Conservation (phyloP, 2,888 invertebrate genomes). For the Strigamia crassipes region DNA sequence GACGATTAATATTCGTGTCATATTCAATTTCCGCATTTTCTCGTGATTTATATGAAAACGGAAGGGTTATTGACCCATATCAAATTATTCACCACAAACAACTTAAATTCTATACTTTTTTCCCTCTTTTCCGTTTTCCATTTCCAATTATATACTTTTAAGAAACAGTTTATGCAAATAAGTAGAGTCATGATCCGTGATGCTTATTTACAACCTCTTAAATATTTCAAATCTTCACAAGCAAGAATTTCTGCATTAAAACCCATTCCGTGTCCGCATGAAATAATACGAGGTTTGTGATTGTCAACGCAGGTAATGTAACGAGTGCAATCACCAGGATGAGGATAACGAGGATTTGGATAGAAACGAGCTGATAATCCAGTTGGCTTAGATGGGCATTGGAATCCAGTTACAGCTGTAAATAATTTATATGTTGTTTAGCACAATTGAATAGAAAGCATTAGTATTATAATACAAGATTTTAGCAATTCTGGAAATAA, state of each 20-base stretch:
- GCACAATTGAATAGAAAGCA: background rate
- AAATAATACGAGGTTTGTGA: constrained; percentile 82
- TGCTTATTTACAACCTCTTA: constrained; percentile 51
- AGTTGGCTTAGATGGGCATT: constrained; percentile 83
- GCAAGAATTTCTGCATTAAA: constrained; percentile 82
- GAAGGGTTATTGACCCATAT: constrained; percentile 7
- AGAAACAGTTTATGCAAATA: background rate
- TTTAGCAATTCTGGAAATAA: no score
- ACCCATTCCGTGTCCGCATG: constrained; percentile 84
- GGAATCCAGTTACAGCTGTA: constrained; percentile 82
- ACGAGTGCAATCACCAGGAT: constrained; percentile 82
- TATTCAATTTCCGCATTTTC: constrained; percentile 23
- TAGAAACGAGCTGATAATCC: constrained; percentile 83
- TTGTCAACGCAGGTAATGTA: constrained; percentile 85
- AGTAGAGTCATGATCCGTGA: background rate
- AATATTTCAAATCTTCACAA: constrained; percentile 69
- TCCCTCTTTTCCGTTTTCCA: background rate
- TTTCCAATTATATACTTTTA: background rate
- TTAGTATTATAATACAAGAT: no score
- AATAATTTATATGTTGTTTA: background rate
- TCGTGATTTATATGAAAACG: constrained; percentile 14
- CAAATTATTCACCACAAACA: background rate
- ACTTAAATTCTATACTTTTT: background rate
- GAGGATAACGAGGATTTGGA: constrained; percentile 89
- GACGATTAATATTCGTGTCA: constrained; percentile 21